phyloP scores from a whole-genome alignment of 1,140 invertebrate species.

The Alviniconcha marisindica region DNA sequence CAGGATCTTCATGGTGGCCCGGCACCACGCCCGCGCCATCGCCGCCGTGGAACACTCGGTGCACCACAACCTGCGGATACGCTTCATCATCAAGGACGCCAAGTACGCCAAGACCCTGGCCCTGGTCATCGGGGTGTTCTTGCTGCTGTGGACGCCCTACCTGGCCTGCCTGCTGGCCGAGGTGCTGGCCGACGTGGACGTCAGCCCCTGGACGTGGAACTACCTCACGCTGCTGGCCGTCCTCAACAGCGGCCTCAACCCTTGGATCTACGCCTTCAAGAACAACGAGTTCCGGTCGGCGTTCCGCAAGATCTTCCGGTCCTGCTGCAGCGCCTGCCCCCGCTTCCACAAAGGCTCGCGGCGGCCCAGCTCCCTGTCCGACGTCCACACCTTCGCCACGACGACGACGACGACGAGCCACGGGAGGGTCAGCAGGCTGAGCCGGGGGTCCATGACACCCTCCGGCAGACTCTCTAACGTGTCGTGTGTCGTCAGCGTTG shows the following conservation, averaged over 20 bases:
- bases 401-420: background rate
- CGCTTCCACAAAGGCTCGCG: background rate
- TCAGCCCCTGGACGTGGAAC: conserved; percentile 78
- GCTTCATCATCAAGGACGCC: conserved; percentile 69
- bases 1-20: conserved; percentile 82
- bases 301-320: conserved; percentile 77
- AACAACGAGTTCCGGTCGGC: conserved; percentile 82
- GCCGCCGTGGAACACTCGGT: conserved; percentile 81
- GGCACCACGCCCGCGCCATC: conserved; percentile 82
- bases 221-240: conserved; percentile 80
- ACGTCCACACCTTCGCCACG: conserved; percentile 14
- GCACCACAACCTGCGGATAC: conserved; percentile 63
- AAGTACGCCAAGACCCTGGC: conserved; percentile 82
- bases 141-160: conserved; percentile 82
- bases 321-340: conserved; percentile 13
- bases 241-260: conserved; percentile 81
- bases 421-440: background rate
- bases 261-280: conserved; percentile 84
- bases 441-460: background rate
- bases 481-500: background rate
- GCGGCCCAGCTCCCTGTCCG: conserved; percentile 34
- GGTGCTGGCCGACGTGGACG: conserved; percentile 78
- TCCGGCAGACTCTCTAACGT: conserved; percentile 32
- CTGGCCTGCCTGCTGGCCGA: conserved; percentile 79
- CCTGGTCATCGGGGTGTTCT: conserved; percentile 81